A percentile compares a stretch with the other conserved stretches of the same genome.
Conservation (phyloP, 2,888 invertebrate genomes). For the Chesias legatella region DNA sequence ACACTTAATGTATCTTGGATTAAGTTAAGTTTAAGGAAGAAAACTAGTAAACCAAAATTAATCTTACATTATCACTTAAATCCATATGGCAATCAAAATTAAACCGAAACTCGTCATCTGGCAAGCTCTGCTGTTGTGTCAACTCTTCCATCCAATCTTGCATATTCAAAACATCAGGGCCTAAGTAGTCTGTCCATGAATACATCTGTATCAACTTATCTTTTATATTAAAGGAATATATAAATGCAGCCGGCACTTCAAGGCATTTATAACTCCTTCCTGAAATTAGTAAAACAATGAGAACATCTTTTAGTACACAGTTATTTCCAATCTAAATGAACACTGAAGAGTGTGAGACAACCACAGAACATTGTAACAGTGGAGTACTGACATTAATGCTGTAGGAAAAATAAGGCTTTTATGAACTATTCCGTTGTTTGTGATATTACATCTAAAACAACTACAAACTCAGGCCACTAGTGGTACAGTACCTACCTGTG, state of each 20-base stretch:
- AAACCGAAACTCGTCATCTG: conserved; percentile 57
- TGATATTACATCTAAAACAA: too few species aligned
- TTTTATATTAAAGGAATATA: conserved; percentile 75
- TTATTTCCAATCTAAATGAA: too few species aligned
- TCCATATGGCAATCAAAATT: conserved; percentile 32
- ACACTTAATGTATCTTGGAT: too few species aligned
- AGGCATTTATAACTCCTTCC: conserved; percentile 68
- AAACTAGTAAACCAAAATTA: conserved; percentile 2
- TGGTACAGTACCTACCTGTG: too few species aligned
- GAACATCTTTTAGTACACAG: too few species aligned
- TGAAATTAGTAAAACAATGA: conserved; percentile 30
- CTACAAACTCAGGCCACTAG: too few species aligned
- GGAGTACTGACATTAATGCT: too few species aligned
- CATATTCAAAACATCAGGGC: conserved; percentile 40
- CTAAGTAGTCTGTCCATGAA: conserved; percentile 45
- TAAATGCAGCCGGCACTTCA: conserved; percentile 83
- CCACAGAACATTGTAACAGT: too few species aligned
- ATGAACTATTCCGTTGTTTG: too few species aligned
- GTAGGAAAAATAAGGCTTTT: too few species aligned
- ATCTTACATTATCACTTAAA: conserved; percentile 42
- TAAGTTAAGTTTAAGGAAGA: too few species aligned
- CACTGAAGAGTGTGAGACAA: too few species aligned
- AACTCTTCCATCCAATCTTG: conserved; percentile 51
- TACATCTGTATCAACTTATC: conserved; percentile 36
- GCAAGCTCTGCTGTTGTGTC: conserved; percentile 48